These are phyloP conservation scores for Dryocosmus kuriphilus DNA, from an alignment of 2,888 invertebrate genomes.

Conservation along the genomic window DNA sequence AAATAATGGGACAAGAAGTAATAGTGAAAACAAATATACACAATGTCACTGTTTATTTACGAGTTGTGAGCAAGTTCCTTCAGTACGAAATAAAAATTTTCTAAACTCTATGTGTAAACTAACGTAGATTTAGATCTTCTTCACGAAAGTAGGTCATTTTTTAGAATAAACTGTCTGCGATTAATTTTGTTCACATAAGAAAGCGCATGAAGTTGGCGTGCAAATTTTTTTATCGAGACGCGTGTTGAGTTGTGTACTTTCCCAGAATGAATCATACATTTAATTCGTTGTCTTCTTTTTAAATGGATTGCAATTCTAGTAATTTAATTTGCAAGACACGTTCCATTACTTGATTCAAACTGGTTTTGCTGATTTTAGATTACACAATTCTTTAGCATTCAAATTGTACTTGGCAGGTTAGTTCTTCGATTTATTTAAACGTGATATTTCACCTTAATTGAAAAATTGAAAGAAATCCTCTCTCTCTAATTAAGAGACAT, in stretches of 20 bases:
- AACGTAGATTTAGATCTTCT: too few species aligned
- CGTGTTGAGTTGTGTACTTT: background rate
- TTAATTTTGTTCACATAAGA: background rate
- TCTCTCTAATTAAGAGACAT: too few species aligned
- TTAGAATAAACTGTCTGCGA: background rate
- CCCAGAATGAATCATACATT: constrained; percentile 1
- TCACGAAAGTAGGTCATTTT: background rate
- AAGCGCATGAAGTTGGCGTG: background rate
- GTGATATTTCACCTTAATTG: background rate
- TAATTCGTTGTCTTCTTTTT: background rate
- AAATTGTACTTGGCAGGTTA: background rate
- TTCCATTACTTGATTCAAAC: background rate
- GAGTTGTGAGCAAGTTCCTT: background rate
- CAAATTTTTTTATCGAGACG: background rate
- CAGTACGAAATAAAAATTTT: too few species aligned
- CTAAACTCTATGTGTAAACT: too few species aligned
- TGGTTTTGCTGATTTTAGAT: background rate
- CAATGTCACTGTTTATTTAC: too few species aligned
- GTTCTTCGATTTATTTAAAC: background rate
- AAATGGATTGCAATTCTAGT: background rate
- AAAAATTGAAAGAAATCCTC: background rate
- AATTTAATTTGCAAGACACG: background rate
- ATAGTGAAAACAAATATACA: too few species aligned
- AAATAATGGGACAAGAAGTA: too few species aligned
- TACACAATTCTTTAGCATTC: background rate